Evolutionary conservation across 2,888 invertebrate species (phyloP).

Genomic region (Leucophenga montana): DNA sequence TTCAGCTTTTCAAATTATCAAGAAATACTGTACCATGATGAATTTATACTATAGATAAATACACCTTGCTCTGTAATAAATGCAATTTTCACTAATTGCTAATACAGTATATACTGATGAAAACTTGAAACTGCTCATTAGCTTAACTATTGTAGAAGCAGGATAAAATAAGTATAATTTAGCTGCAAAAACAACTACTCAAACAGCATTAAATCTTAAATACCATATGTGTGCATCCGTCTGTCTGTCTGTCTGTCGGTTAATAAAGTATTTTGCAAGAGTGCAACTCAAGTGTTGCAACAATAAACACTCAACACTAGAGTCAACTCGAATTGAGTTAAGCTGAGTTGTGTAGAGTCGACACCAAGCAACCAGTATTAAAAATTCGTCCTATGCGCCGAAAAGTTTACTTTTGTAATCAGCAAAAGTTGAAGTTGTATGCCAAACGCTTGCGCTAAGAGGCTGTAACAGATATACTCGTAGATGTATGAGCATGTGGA

Average conservation of each 20-base stretch:
- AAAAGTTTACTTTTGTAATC: conserved; percentile 62
- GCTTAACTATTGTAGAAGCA: neutral
- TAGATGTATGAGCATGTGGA: conserved; percentile 36
- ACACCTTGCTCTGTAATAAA: too few relatives aligned
- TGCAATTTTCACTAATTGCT: too few relatives aligned
- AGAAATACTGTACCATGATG: too few relatives aligned
- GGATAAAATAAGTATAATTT: neutral
- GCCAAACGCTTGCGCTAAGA: conserved; percentile 10
- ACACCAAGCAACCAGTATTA: conserved; percentile 16
- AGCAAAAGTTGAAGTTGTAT: conserved; percentile 43
- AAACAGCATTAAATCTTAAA: neutral
- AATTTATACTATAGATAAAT: too few relatives aligned
- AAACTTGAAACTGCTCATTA: conserved; percentile 42
- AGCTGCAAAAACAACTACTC: neutral
- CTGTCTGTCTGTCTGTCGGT: conserved; percentile 43
- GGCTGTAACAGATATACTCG: conserved; percentile 13
- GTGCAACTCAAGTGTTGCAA: conserved; percentile 48
- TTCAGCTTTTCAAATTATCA: too few relatives aligned
- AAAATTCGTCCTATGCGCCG: conserved; percentile 21
- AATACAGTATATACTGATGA: too few relatives aligned
- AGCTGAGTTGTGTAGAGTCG: conserved; percentile 23
- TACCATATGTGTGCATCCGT: neutral
- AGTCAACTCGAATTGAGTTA: conserved; percentile 16
- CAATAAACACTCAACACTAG: conserved; percentile 37
- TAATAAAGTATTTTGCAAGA: conserved; percentile 64